These are phyloP conservation scores for Megastigmus dorsalis DNA, from an alignment of 2,888 invertebrate species.

Conservation along the genomic window DNA sequence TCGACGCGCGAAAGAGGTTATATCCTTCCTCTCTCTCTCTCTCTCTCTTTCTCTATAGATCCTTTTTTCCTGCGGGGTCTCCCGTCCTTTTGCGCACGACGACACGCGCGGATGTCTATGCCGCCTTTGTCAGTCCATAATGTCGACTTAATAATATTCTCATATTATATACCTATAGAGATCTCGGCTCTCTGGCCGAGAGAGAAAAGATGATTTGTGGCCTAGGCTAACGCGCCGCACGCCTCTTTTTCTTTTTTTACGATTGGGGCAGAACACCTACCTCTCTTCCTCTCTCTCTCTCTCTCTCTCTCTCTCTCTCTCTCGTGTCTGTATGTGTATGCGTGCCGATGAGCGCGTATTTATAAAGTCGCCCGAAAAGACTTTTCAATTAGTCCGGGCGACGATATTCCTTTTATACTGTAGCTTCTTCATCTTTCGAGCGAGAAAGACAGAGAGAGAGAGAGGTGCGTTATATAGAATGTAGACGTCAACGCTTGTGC, in stretches of 20 bases:
- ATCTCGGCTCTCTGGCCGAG: not conserved
- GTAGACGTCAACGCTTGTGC: slow-evolving; percentile 11
- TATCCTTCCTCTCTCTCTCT: too few relatives aligned
- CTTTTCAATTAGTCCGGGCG: slow-evolving; percentile 26
- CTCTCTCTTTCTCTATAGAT: too few relatives aligned
- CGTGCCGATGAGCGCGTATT: not conserved
- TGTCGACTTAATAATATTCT: slow-evolving; percentile 46
- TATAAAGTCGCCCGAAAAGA: slow-evolving; percentile 9
- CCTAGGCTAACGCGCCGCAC: too few relatives aligned
- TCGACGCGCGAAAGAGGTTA: not conserved
- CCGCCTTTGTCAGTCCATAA: slow-evolving; percentile 44
- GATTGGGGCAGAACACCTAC: too few relatives aligned
- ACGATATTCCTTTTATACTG: too few relatives aligned
- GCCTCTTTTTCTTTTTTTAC: too few relatives aligned
- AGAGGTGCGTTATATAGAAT: too few relatives aligned
- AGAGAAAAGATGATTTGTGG: slow-evolving; percentile 44
- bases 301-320: not conserved
- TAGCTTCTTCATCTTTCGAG: too few relatives aligned
- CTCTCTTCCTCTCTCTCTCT: slow-evolving; percentile 3
- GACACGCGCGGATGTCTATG: slow-evolving; percentile 36
- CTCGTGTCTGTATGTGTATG: not conserved
- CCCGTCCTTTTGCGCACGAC: slow-evolving; percentile 19
- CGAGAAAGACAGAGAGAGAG: too few relatives aligned
- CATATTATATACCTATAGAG: too few relatives aligned
- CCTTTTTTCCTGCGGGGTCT: too few relatives aligned